Evolutionary conservation across 2,113 vertebrate species (phyloP), one percentile per base, ranked within the genome.

Genomic region (Etheostoma cragini): DNA sequence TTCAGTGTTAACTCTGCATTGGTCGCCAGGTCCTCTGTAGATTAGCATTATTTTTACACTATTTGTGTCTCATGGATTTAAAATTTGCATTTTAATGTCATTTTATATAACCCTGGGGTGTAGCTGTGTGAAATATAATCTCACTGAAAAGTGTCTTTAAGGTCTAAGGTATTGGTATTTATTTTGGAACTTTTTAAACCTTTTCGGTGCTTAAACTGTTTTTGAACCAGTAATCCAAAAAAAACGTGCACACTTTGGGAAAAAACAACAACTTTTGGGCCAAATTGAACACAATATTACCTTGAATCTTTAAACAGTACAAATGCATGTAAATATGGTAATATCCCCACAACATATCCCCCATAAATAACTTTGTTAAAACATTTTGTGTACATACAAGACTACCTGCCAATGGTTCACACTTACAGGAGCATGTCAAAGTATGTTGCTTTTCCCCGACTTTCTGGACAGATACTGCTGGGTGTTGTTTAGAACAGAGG

Each of bases 51-150:
- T 26, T 46, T 64, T 46, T 4, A 8, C 15, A 58, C 49, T 30
- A 35, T 78, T 54, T 68, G 56, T 61, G 22, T 63, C 12, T 77
- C 78, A 64, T 47, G 63, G 72, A 64, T 76, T 62, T 76, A 30
- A 56, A 49, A 49, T 66, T 19, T 56, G 57, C 2, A 77, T 61
- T 45, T 72, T 33, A 13, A 50, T 45, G 15, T 68, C 22, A 54
- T 26, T 68, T 69, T 50, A 8, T 24, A 35, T 57, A 61, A 75
- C 35, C 16, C 22, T 63, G 2, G 1, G n/a, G 10, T 7, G 11
- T 8, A 2, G 21, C 35, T 38, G 8, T 38, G 35, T 38, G 35
- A 38, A 38, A 1, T 1, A 38, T 70, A 15, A 76, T 47, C 47
- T 72, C 11, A 17, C 45, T 57, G 22, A 47, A 47, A 72, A 63